phyloP scores from a whole-genome alignment of 2,888 invertebrate species.

The Scaptomyza cyrtandrae region DNA sequence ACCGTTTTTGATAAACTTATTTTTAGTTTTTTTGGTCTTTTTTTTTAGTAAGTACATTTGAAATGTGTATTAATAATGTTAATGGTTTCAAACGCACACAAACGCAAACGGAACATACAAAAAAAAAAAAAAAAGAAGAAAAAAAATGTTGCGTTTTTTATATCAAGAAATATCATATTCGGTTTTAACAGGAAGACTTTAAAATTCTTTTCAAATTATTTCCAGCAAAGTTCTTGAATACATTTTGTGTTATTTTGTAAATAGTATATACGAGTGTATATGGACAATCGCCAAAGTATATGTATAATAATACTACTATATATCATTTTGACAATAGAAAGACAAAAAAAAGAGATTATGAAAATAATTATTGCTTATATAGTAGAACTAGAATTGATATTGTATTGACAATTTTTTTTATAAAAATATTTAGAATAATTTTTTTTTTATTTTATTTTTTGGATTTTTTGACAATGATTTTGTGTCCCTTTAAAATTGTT shows the following conservation, averaged over 20 bases:
- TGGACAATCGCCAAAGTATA: slow-evolving; percentile 58
- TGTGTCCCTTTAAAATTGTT: slow-evolving; percentile 43
- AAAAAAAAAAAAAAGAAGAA: too few relatives aligned
- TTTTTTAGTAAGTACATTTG: slow-evolving; percentile 50
- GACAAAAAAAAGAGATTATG: slow-evolving; percentile 31
- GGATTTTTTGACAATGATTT: slow-evolving; percentile 30
- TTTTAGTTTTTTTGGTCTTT: slow-evolving; percentile 41
- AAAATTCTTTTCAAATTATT: too few relatives aligned
- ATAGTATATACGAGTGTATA: slow-evolving; percentile 49
- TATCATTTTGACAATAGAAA: slow-evolving; percentile 68
- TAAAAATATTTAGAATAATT: slow-evolving; percentile 35
- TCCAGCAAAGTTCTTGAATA: too few relatives aligned
- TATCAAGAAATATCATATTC: background rate
- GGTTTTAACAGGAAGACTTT: too few relatives aligned
- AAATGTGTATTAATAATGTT: slow-evolving; percentile 57
- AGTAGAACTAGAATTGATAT: slow-evolving; percentile 9
- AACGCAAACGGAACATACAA: slow-evolving; percentile 51
- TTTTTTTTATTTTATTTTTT: slow-evolving; percentile 26
- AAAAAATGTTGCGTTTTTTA: slow-evolving; percentile 36
- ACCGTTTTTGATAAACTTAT: slow-evolving; percentile 49
- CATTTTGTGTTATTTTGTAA: slow-evolving; percentile 9
- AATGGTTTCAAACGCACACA: slow-evolving; percentile 60
- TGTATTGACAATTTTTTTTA: background rate
- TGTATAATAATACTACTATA: slow-evolving; percentile 22
- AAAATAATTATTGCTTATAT: slow-evolving; percentile 13